These are phyloP conservation scores for Thecophora atra DNA, from an alignment of 2,888 invertebrate genomes.

Conservation along the genomic window DNA sequence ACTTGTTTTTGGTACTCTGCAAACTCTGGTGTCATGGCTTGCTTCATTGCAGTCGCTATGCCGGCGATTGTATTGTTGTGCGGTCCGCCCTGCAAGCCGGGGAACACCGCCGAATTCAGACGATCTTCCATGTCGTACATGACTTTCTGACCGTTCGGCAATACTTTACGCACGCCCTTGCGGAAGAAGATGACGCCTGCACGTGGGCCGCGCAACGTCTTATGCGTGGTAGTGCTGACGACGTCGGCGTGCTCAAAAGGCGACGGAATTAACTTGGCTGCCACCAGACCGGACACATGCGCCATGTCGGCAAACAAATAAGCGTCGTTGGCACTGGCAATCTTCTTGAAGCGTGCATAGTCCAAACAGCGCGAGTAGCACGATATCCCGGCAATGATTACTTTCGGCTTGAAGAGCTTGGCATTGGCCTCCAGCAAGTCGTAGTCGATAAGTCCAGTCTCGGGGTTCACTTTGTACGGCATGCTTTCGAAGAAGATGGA, in stretches of 20 bases:
- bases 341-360: slow-evolving; percentile 86
- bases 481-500: slow-evolving; percentile 98
- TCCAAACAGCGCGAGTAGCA: slow-evolving; percentile 94
- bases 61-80: slow-evolving; percentile 97
- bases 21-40: slow-evolving; percentile 84
- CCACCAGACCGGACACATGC: slow-evolving; percentile 91
- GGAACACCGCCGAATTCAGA: slow-evolving; percentile 79
- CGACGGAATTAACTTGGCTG: slow-evolving; percentile 86
- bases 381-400: slow-evolving; percentile 94
- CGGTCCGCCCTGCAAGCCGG: slow-evolving; percentile 92
- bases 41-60: slow-evolving; percentile 93
- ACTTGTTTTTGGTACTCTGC: slow-evolving; percentile 87
- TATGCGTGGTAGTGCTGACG: slow-evolving; percentile 95
- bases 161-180: slow-evolving; percentile 83
- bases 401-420: slow-evolving; percentile 85
- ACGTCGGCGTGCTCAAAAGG: slow-evolving; percentile 92
- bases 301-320: slow-evolving; percentile 96
- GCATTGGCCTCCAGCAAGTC: slow-evolving; percentile 85
- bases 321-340: slow-evolving; percentile 84
- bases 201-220: slow-evolving; percentile 87
- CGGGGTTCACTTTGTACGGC: slow-evolving; percentile 91
- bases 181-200: slow-evolving; percentile 93
- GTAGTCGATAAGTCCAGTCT: slow-evolving; percentile 91
- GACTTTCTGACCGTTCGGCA: slow-evolving; percentile 83
- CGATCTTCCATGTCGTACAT: slow-evolving; percentile 88